Conservation (phyloP, 2,113 vertebrate genomes). For the Himantopus leucocephalus region DNA sequence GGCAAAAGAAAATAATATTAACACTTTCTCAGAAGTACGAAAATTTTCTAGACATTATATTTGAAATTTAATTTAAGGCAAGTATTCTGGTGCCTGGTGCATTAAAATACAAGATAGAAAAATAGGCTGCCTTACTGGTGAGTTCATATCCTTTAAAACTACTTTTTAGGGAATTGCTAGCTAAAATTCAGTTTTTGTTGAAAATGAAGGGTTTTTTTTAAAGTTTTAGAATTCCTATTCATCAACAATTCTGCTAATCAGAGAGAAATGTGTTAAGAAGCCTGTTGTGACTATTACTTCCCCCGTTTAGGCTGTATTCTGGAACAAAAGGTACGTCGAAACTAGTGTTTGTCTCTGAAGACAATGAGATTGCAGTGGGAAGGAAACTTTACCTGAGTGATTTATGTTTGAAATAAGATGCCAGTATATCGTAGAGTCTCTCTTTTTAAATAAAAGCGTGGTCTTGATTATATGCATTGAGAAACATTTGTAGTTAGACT, state of each 20-base stretch:
- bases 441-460: not conserved
- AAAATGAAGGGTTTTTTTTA: not conserved
- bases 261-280: not conserved
- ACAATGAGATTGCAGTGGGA: not conserved
- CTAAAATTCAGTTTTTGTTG: not conserved
- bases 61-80: not conserved
- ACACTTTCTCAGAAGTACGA: not conserved
- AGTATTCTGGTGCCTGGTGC: not conserved
- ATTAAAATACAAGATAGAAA: not conserved
- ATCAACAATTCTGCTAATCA: not conserved
- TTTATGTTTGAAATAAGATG: not conserved
- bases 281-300: not conserved
- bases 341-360: not conserved
- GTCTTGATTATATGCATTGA: not conserved
- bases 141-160: not conserved
- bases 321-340: not conserved
- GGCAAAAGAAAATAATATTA: not conserved
- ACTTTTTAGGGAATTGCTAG: not conserved
- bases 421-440: not conserved
- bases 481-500: not conserved
- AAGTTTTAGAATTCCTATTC: not conserved
- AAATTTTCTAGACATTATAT: not conserved
- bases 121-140: not conserved
- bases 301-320: not conserved
- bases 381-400: fast-evolving